Conservation (phyloP, 2,888 invertebrate genomes). For the Ichneumoninae sp. region DNA sequence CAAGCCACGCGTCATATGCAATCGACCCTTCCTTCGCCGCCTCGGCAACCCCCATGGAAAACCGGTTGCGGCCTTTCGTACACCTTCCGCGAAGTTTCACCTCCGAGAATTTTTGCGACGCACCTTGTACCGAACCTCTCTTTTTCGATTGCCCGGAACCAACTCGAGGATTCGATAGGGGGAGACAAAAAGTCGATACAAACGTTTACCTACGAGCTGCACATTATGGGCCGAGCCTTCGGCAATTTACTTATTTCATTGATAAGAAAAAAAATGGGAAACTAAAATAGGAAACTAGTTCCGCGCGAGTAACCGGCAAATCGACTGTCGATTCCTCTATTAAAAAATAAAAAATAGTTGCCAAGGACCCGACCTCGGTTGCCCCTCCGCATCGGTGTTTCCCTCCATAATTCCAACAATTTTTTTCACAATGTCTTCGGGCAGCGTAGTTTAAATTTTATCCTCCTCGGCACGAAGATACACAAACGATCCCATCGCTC, state of each 20-base stretch:
- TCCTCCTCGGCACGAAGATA: not conserved
- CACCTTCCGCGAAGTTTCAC: slow-evolving; percentile 72
- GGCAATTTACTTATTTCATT: slow-evolving; percentile 20
- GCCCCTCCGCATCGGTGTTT: slow-evolving; percentile 5
- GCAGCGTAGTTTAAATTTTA: slow-evolving; percentile 2
- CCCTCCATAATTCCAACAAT: not conserved
- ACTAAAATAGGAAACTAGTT: slow-evolving; percentile 11
- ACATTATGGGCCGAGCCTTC: not conserved
- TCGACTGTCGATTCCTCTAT: slow-evolving; percentile 3
- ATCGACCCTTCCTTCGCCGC: slow-evolving; percentile 43
- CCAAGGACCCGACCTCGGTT: slow-evolving; percentile 36
- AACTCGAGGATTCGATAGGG: not conserved
- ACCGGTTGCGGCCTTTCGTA: slow-evolving; percentile 72
- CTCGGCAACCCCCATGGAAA: slow-evolving; percentile 53
- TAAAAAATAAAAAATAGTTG: slow-evolving; percentile 4
- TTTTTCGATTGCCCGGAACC: slow-evolving; percentile 15
- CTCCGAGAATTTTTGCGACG: slow-evolving; percentile 67
- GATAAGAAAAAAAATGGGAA: not conserved
- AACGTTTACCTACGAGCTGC: not conserved
- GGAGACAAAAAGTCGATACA: not conserved
- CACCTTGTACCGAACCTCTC: not conserved
- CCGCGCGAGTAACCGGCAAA: not conserved
- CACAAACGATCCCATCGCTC: slow-evolving; percentile 3
- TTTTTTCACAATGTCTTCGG: not conserved
- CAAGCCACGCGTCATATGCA: slow-evolving; percentile 53